Evolutionary conservation across 1,140 invertebrate genomes (phyloP), one percentile per base, ranked within the genome.

Genomic region (Eciton burchellii): DNA sequence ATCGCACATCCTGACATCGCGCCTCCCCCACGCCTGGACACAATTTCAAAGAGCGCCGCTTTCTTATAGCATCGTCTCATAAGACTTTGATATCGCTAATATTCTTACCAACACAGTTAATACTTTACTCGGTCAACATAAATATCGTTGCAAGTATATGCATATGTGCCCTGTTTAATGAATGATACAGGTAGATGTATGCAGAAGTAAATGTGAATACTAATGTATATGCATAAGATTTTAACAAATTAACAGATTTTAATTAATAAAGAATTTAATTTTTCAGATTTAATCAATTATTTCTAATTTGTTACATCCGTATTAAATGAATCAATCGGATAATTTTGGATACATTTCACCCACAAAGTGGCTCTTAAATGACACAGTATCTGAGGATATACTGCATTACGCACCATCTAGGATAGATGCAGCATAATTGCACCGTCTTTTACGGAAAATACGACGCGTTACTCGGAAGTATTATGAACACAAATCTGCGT

Each of bases 401-500:
- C 52, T 74, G 24, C 43, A 74, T 74, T 60, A 74, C 41, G 45
- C 49, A 19, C 49, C 62, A 35, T n/a, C 49, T 16, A 29, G 52
- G 63, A 79, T 79, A 70, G 63, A 79, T 79, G 74, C 74, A 12
- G 63, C 74, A 56, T 79, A 79, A 79, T 79, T 79, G 74, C 74
- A 45, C 49, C 35, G 63, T 70, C 63, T 35, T 57, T 70, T 56
- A 29, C 11, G 49, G 74, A 26, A 77, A 77, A 77, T 77, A 54
- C 74, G 74, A 16, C 47, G 62, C 73, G 35, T 77, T 77, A 77
- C 66, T 66, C 73, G 47, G 21, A 29, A 47, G 47, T 68, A 77
- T 77, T 77, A 77, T 77, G 62, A 77, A 68, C 74, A 77, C 74
- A 77, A 77, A 77, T 77, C 73, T 76, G 60, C 74, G 74, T 77